phyloP scores from a whole-genome alignment of 2,797 vertebrate genomes.

The Trichosurus vulpecula region DNA sequence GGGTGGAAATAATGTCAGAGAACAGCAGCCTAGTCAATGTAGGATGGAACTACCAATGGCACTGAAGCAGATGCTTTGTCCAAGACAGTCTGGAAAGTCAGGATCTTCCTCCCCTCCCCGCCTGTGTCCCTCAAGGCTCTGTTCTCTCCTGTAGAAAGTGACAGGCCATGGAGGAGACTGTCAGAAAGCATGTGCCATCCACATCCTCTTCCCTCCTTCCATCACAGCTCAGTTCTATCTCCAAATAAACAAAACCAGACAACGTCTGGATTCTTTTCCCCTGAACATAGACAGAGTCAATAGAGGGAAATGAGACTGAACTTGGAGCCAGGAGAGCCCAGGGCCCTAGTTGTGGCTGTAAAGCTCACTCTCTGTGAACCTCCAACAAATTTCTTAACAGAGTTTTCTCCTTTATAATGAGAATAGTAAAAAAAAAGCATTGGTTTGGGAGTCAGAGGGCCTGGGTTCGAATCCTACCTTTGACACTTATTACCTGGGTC shows the following conservation, averaged over 20 bases:
- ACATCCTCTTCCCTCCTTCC: conserved; percentile 15
- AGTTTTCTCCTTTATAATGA: not conserved
- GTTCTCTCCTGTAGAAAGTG: conserved; percentile 5
- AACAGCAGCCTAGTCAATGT: not conserved
- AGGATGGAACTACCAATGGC: not conserved
- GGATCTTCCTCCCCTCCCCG: conserved; percentile 13
- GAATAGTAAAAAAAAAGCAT: not conserved
- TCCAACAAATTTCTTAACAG: not conserved
- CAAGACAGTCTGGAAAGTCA: not conserved
- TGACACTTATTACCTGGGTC: not conserved
- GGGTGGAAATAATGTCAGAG: not conserved
- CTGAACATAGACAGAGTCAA: not conserved
- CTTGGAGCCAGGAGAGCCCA: not conserved
- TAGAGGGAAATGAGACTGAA: not conserved
- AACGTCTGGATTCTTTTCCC: not conserved
- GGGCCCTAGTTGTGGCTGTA: not conserved
- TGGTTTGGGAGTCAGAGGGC: not conserved
- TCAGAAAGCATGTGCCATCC: not conserved
- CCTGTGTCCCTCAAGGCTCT: not conserved
- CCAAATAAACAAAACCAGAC: conserved; percentile 49
- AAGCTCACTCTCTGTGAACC: not conserved
- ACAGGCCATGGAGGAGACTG: not conserved
- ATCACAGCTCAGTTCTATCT: not conserved
- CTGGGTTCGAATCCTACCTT: not conserved
- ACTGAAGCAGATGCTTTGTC: conserved; percentile 6